Evolutionary conservation across 2,888 invertebrate genomes (phyloP).

Genomic region (Drosophila nr. perissopoda): DNA sequence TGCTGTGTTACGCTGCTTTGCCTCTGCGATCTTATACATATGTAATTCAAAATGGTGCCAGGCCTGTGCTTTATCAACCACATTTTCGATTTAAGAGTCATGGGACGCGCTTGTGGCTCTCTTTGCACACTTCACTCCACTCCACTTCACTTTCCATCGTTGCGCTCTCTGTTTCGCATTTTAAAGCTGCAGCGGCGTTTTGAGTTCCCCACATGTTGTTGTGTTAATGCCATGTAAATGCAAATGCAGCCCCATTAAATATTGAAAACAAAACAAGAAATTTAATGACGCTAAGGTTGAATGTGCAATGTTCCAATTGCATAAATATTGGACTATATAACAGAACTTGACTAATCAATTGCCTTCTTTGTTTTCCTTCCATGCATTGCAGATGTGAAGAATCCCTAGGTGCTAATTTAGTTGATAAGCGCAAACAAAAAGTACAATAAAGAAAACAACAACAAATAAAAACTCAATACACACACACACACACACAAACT

Average conservation of each 20-base stretch:
- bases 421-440: conserved; percentile 81
- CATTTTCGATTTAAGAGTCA: conserved; percentile 6
- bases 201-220: background rate
- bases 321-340: conserved; percentile 46
- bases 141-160: conserved; percentile 1
- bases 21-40: conserved; percentile 34
- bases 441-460: conserved; percentile 60
- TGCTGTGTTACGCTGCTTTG: conserved; percentile 11
- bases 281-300: conserved; percentile 59
- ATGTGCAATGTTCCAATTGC: conserved; percentile 71
- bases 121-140: conserved; percentile 1
- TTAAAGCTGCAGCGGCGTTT: conserved; percentile 7
- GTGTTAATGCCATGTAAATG: conserved; percentile 43
- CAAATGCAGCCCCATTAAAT: conserved; percentile 20
- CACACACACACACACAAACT: conserved; percentile 4
- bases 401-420: conserved; percentile 85
- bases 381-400: conserved; percentile 83
- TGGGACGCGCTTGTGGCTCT: background rate
- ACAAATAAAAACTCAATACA: conserved; percentile 12
- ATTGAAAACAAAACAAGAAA: conserved; percentile 22
- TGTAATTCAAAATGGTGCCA: conserved; percentile 43
- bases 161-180: conserved; percentile 1
- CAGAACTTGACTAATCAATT: conserved; percentile 43
- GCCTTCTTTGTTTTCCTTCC: conserved; percentile 9
- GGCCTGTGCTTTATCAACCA: conserved; percentile 20